phyloP scores from a whole-genome alignment of 2,113 vertebrate genomes.

The Menidia beryllina region DNA sequence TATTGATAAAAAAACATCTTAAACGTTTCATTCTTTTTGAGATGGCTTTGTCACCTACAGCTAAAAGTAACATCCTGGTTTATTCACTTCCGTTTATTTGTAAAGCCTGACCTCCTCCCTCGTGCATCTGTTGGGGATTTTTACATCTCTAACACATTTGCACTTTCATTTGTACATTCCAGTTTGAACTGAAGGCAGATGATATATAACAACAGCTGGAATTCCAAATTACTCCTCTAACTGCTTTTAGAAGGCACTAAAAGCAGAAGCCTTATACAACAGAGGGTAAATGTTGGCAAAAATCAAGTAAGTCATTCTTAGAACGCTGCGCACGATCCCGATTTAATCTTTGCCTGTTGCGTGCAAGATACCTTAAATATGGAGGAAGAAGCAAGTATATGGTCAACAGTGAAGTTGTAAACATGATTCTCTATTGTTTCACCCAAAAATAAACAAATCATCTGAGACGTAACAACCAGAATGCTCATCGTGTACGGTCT shows the following conservation, averaged over 20 bases:
- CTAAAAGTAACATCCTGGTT: not conserved
- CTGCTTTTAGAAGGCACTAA: constrained; percentile 58
- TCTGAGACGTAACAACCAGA: constrained; percentile 15
- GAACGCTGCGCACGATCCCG: constrained; percentile 1
- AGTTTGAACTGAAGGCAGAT: constrained; percentile 30
- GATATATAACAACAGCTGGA: constrained; percentile 65
- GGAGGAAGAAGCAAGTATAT: not conserved
- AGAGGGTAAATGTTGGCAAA: constrained; percentile 36
- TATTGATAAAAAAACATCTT: not conserved
- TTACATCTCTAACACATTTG: not conserved
- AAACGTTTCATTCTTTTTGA: not conserved
- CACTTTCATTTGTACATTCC: constrained; percentile 27
- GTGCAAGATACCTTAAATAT: constrained; percentile 19
- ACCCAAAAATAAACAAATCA: constrained; percentile 14
- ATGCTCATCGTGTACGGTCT: not conserved
- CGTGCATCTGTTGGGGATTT: not conserved
- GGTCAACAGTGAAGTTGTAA: constrained; percentile 19
- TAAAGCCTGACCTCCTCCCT: constrained; percentile 16
- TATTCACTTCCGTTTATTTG: constrained; percentile 20
- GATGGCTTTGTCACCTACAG: not conserved
- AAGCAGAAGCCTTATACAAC: constrained; percentile 36
- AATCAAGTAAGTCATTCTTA: constrained; percentile 1
- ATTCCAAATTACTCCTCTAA: constrained; percentile 49
- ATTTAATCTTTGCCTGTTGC: constrained; percentile 14
- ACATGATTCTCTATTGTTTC: constrained; percentile 30